Percentiles rank a stretch among this genome's conserved stretches.
These are phyloP conservation scores for Oasisia sp. DNA, from an alignment of 2,888 invertebrate genomes.

Conservation along the genomic window DNA sequence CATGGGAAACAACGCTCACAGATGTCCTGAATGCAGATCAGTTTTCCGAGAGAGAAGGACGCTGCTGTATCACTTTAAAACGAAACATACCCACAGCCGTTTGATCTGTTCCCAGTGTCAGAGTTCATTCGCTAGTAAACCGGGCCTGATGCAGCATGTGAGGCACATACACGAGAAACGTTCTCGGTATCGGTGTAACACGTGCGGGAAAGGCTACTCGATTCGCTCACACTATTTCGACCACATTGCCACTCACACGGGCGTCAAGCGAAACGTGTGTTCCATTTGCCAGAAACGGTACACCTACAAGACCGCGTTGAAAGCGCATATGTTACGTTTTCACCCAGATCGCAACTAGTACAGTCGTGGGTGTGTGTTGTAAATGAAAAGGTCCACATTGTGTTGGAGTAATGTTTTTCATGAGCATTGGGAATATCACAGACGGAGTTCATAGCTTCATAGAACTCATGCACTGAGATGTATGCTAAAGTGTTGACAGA, in stretches of 20 bases:
- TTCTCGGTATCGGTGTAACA: background rate
- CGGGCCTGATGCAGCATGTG: background rate
- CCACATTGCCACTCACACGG: background rate
- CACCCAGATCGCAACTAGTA: background rate
- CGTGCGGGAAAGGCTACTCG: background rate
- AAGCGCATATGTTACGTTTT: background rate
- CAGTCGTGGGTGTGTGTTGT: too few species aligned
- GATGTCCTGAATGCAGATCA: background rate
- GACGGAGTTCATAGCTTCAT: too few species aligned
- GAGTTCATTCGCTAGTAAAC: background rate
- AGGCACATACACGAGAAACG: background rate
- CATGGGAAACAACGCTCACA: background rate
- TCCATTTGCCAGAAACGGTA: background rate
- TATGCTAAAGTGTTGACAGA: too few species aligned
- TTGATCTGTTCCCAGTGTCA: background rate
- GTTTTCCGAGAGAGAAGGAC: background rate
- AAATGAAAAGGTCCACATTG: too few species aligned
- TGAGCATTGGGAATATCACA: too few species aligned
- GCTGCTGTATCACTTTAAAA: background rate
- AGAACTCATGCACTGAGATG: too few species aligned
- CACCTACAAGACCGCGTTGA: background rate
- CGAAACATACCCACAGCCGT: background rate
- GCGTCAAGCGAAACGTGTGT: background rate
- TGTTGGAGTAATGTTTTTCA: too few species aligned
- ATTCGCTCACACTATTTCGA: background rate